phyloP scores from a whole-genome alignment of 1,140 invertebrate genomes.

The Aphelenchoides fujianensis region DNA sequence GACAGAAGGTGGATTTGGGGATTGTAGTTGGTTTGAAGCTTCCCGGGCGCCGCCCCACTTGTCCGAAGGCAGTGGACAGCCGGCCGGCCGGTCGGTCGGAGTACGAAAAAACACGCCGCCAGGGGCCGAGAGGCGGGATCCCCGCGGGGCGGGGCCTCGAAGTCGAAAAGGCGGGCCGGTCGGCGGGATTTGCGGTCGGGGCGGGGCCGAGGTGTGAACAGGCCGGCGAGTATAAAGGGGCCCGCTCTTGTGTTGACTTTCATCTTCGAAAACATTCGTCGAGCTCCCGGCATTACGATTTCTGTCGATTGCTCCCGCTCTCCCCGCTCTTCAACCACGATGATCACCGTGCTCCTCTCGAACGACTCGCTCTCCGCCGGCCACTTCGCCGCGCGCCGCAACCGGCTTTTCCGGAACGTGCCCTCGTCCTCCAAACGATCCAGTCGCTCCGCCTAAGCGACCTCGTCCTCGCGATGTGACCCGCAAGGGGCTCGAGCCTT shows the following conservation, averaged over 20 bases:
- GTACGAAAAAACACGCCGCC: neutral
- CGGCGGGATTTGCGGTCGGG: neutral
- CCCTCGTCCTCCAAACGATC: neutral
- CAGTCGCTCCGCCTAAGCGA: neutral
- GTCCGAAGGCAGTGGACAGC: neutral
- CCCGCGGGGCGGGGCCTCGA: no score
- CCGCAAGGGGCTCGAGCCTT: neutral
- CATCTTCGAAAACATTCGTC: neutral
- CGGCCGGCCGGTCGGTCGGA: neutral
- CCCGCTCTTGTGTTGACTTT: neutral
- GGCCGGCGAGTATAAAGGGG: neutral
- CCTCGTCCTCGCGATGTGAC: neutral
- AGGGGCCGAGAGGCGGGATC: neutral
- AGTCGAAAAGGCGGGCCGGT: neutral
- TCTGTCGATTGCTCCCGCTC: no score
- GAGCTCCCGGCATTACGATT: neutral
- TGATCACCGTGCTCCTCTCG: neutral
- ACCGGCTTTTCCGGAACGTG: neutral
- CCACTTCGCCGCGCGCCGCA: neutral
- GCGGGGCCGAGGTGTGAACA: neutral
- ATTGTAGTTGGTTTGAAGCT: neutral
- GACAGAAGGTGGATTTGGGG: neutral
- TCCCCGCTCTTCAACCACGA: neutral
- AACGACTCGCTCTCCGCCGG: neutral
- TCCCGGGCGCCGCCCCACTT: neutral